Evolutionary conservation across 2,888 invertebrate species (phyloP).

Genomic region (Ceramica pisi): DNA sequence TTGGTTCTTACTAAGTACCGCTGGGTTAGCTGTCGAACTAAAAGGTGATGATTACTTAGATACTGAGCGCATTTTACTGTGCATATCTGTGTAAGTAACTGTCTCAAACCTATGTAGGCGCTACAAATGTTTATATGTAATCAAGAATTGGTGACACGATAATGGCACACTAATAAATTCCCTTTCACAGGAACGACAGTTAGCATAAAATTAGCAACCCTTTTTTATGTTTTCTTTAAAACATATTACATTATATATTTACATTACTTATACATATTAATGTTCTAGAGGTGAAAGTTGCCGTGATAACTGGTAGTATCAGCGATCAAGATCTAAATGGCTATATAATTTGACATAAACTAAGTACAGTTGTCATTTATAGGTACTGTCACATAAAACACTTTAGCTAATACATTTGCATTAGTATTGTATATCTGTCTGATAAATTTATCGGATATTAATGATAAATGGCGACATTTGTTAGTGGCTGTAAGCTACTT

Average conservation of each 20-base stretch:
- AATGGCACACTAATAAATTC: constrained; percentile 28
- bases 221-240: constrained; percentile 14
- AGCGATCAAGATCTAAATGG: constrained; percentile 38
- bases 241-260: constrained; percentile 18
- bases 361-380: constrained; percentile 36
- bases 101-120: constrained; percentile 3
- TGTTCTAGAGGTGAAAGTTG: constrained; percentile 36
- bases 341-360: constrained; percentile 47
- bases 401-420: constrained; percentile 45
- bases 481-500: constrained; percentile 19
- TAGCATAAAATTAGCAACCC: constrained; percentile 1
- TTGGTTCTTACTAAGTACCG: neutral
- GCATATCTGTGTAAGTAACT: neutral
- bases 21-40: too few relatives aligned
- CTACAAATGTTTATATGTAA: constrained; percentile 8
- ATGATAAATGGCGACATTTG: constrained; percentile 40
- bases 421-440: constrained; percentile 25
- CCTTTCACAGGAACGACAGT: neutral
- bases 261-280: neutral
- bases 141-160: constrained; percentile 1
- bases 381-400: constrained; percentile 46
- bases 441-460: constrained; percentile 40
- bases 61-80: too few relatives aligned
- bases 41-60: too few relatives aligned
- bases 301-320: constrained; percentile 21